Conservation (phyloP, 2,888 invertebrate genomes). For the Lasioglossum malachurum region DNA sequence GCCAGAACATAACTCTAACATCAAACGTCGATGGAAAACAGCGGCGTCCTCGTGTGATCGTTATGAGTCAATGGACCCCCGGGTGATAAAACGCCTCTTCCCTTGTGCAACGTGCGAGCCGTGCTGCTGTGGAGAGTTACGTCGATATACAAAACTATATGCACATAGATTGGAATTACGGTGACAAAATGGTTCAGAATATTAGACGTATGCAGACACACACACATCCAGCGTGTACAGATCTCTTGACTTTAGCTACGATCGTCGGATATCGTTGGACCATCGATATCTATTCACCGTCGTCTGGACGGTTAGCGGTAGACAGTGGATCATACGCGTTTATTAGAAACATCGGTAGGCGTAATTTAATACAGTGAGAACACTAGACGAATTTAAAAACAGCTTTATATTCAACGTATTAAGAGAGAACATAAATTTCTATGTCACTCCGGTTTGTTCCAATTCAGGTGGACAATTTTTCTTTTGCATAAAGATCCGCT, state of each 20-base stretch:
- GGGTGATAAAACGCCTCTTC: conserved; percentile 36
- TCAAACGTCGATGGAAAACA: conserved; percentile 60
- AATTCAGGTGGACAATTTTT: no score
- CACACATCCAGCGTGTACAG: conserved; percentile 66
- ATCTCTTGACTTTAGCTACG: conserved; percentile 65
- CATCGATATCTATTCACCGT: neutral
- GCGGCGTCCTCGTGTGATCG: conserved; percentile 46
- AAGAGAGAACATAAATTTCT: no score
- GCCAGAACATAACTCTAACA: conserved; percentile 59
- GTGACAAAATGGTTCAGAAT: conserved; percentile 43
- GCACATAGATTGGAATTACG: conserved; percentile 41
- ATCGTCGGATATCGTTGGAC: conserved; percentile 51
- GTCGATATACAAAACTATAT: conserved; percentile 19
- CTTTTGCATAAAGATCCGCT: no score
- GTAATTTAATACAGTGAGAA: no score
- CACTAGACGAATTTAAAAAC: no score
- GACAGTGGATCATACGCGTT: no score
- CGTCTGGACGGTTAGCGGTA: no score
- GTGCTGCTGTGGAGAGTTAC: conserved; percentile 27
- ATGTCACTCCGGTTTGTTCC: no score
- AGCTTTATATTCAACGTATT: no score
- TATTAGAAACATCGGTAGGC: no score
- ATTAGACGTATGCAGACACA: conserved; percentile 53
- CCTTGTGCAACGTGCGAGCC: conserved; percentile 59
- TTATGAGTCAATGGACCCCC: conserved; percentile 61